phyloP scores from a whole-genome alignment of 2,797 vertebrate species.

The Etheostoma perlongum region DNA sequence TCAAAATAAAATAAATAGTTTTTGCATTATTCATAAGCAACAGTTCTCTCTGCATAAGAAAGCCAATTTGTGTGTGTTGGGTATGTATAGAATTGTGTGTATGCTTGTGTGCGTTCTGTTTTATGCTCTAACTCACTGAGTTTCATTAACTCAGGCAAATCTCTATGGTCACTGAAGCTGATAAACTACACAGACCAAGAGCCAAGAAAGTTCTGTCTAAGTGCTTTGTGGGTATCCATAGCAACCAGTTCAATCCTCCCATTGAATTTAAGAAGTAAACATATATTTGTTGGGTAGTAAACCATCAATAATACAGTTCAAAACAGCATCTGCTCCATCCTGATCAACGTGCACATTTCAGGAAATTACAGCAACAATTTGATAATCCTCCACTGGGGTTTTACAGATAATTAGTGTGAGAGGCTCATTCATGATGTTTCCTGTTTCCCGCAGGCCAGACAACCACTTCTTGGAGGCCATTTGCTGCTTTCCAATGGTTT shows the following conservation, averaged over 20 bases:
- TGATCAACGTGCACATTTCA: conserved; percentile 11
- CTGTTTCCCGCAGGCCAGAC: conserved; percentile 88
- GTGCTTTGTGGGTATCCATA: conserved; percentile 35
- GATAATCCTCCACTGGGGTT: conserved; percentile 10
- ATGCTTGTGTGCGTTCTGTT: background rate
- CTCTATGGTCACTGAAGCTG: conserved; percentile 10
- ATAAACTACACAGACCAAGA: conserved; percentile 26
- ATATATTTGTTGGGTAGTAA: conserved; percentile 15
- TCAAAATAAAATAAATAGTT: background rate
- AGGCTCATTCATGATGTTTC: conserved; percentile 44
- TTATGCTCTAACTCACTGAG: conserved; percentile 13
- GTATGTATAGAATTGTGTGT: background rate
- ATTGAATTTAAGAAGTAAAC: conserved; percentile 14
- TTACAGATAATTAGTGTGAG: conserved; percentile 25
- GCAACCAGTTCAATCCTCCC: conserved; percentile 40
- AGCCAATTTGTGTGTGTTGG: background rate
- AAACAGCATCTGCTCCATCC: background rate
- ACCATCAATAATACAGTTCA: conserved; percentile 3
- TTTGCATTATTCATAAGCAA: conserved; percentile 51
- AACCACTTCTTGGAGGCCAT: conserved; percentile 98
- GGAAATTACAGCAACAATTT: conserved; percentile 12
- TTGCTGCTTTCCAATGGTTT: conserved; percentile 98
- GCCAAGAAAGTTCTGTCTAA: conserved; percentile 13
- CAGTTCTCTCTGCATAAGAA: background rate
- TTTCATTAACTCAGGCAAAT: conserved; percentile 39